These are phyloP conservation scores for Empidonax traillii DNA, from an alignment of 2,113 vertebrate genomes.

Conservation along the genomic window DNA sequence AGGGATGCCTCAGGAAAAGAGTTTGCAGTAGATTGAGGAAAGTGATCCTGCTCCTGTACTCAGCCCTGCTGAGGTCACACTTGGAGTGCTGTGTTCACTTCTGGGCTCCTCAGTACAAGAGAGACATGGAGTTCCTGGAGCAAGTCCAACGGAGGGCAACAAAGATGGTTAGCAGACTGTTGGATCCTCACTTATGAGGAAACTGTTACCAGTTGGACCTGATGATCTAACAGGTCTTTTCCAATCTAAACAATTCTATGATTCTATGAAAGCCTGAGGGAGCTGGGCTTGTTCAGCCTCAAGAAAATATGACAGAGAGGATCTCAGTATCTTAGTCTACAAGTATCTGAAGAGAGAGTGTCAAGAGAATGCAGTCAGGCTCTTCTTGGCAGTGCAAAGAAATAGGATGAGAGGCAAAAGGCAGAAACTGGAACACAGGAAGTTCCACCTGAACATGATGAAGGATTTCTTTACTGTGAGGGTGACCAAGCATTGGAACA, in stretches of 20 bases:
- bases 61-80: background rate
- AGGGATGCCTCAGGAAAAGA: background rate
- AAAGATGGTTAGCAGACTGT: background rate
- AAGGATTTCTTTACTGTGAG: background rate
- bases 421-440: background rate
- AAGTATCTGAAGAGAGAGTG: background rate
- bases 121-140: background rate
- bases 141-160: fast-evolving
- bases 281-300: fast-evolving
- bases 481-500: background rate
- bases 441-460: background rate
- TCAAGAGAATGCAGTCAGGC: background rate
- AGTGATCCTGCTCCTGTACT: background rate
- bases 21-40: fast-evolving
- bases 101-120: background rate
- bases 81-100: background rate
- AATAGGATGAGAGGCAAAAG: background rate
- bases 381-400: background rate
- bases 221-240: background rate
- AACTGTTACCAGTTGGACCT: background rate
- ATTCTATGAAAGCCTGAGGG: background rate
- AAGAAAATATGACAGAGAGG: background rate
- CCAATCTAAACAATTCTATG: background rate
- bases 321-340: background rate
- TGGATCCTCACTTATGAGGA: background rate